Evolutionary conservation across 1,140 invertebrate species (phyloP), one percentile per base, ranked within the genome.

Genomic region (Zaprionus nigranus): DNA sequence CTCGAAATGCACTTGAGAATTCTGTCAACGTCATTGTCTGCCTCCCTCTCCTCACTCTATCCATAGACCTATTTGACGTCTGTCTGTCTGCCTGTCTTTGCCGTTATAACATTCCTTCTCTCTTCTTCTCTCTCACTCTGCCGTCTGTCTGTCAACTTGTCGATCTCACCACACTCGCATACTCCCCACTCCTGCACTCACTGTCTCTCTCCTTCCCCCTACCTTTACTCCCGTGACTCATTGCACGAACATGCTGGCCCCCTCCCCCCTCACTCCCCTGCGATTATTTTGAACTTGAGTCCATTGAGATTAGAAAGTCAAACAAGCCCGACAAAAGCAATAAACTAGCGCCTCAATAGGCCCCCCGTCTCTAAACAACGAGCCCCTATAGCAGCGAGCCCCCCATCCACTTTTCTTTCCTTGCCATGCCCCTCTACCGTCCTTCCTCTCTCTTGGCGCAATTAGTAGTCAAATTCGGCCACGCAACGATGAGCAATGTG

Each of bases 301-400:
- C 40, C 40, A 46, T 49, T n/a, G 46, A 22, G 61, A 63, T 63
- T 53, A 63, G 61, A 63, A 63, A 53, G 46, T 62, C 7, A 13
- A 46, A 22, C 20, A 40, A 22, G 46, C 3, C 46, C 46, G 46
- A 51, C 46, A 51, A 51, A n/a, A 51, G 46, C 20, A 22, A 51
- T 51, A 51, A 51, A 51, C 20, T n/a, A 5, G 9, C 7, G 3
- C 13, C 36, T 38, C 36, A 38, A 38, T 13, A n/a, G 40, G 40
- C 46, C 46, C 20, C 20, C 20, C 46, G 2, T 11, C 46, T 51
- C 11, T 4, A 51, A 17, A 20, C 22, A 24, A 24, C 46, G 46
- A 51, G 46, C 46, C 46, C 46, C 46, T 17, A 49, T 12, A 17
- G 2, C 17, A 9, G n/a, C 30, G 30, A 34, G 30, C 30, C n/a